These are phyloP conservation scores for Cherax destructor DNA, from an alignment of 1,140 invertebrate species.

Conservation along the genomic window DNA sequence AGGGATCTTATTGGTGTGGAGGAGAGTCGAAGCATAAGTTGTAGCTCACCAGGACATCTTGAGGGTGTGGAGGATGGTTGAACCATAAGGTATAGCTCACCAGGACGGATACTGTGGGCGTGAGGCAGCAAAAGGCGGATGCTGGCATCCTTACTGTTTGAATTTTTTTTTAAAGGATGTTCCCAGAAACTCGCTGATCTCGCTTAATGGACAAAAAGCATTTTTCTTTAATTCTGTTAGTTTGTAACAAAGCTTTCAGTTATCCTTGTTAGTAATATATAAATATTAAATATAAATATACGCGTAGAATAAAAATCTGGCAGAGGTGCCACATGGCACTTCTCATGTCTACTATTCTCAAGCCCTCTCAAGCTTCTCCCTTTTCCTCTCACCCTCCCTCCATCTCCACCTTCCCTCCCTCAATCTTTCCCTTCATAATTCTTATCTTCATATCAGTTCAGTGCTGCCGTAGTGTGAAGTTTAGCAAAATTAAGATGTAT, in stretches of 20 bases:
- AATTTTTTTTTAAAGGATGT: not conserved
- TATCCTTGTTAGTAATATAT: no score
- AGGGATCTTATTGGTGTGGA: not conserved
- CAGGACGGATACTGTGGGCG: not conserved
- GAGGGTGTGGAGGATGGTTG: no score
- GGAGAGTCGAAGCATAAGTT: not conserved
- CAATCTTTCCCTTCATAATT: no score
- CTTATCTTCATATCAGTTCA: no score
- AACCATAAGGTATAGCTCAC: no score
- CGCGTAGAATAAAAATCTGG: no score
- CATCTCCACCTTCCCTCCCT: not conserved
- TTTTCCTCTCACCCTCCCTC: not conserved
- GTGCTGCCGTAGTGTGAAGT: no score
- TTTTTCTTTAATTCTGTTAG: not conserved
- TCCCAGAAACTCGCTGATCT: not conserved
- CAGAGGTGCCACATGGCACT: not conserved
- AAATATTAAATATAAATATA: no score
- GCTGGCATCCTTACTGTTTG: not conserved
- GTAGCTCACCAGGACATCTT: not conserved
- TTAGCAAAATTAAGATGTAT: no score
- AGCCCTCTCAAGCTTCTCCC: not conserved
- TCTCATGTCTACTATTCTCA: not conserved
- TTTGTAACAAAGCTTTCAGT: not conserved
- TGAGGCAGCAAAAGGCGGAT: not conserved
- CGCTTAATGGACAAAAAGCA: not conserved